Percentiles rank a stretch among this genome's conserved stretches.
phyloP scores from a whole-genome alignment of 2,797 vertebrate genomes.

The Oryzias dopingdopingensis region DNA sequence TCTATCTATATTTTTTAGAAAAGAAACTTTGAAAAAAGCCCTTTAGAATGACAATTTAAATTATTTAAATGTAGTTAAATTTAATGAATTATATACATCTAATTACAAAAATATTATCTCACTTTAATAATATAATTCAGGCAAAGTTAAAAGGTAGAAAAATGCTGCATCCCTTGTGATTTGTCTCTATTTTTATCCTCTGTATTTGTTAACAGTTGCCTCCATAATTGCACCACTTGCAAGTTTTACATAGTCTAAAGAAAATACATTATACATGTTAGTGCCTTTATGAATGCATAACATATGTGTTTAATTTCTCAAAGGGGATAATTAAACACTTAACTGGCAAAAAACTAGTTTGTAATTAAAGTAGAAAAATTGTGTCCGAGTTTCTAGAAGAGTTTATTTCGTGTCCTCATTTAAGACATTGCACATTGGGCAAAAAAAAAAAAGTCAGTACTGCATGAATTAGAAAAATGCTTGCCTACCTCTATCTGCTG shows the following conservation, averaged over 20 bases:
- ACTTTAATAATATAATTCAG: no score
- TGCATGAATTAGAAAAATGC: neutral
- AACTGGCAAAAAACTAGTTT: slow-evolving; percentile 35
- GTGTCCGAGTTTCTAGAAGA: slow-evolving; percentile 22
- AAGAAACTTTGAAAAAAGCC: no score
- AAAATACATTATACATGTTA: neutral
- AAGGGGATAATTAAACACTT: slow-evolving; percentile 30
- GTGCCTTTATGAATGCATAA: slow-evolving; percentile 12
- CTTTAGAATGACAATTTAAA: no score
- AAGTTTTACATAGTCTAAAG: neutral
- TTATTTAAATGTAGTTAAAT: no score
- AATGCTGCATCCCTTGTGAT: no score
- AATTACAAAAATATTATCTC: no score
- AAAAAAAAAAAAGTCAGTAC: neutral
- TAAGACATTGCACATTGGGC: slow-evolving; percentile 1
- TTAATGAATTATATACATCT: no score
- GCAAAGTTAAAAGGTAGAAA: no score
- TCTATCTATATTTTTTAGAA: no score
- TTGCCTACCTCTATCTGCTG: slow-evolving; percentile 71
- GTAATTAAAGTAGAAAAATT: slow-evolving; percentile 34
- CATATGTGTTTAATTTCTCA: slow-evolving; percentile 27
- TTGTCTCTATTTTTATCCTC: no score
- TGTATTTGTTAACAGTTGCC: no score
- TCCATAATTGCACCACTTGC: no score
- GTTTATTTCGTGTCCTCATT: slow-evolving; percentile 12